Evolutionary conservation across 2,113 vertebrate species (phyloP).

Genomic region (Procavia capensis): DNA sequence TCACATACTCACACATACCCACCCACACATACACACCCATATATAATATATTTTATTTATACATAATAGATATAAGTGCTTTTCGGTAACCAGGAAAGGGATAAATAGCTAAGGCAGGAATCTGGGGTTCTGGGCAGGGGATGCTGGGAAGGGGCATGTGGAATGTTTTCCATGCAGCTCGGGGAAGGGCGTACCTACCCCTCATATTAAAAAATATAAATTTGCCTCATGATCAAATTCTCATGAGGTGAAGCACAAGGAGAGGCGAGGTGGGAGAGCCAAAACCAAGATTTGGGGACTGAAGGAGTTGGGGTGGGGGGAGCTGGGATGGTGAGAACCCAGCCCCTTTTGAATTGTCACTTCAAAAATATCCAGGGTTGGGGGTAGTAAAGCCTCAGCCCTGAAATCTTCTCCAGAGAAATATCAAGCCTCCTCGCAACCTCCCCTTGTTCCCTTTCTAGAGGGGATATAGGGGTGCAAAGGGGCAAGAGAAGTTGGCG

Average conservation of each 20-base stretch:
- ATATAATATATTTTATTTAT: constrained; percentile 85
- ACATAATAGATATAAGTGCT: constrained; percentile 83
- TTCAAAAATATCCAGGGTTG: neutral
- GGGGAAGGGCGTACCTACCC: neutral
- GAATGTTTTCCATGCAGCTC: constrained; percentile 81
- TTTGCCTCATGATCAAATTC: constrained; percentile 57
- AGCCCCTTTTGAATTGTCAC: constrained; percentile 7
- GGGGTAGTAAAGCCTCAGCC: constrained; percentile 66
- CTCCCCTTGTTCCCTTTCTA: neutral
- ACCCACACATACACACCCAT: constrained; percentile 57
- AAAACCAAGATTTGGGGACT: neutral
- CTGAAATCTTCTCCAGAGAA: constrained; percentile 58
- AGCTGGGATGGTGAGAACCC: neutral
- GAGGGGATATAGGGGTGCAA: neutral
- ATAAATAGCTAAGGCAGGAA: constrained; percentile 62
- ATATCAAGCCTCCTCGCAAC: neutral
- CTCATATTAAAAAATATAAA: constrained; percentile 69
- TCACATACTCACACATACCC: constrained; percentile 25
- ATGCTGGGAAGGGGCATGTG: constrained; percentile 12
- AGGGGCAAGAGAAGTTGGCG: constrained; percentile 69
- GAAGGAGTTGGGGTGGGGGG: neutral
- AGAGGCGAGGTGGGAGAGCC: neutral
- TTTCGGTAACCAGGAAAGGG: constrained; percentile 76
- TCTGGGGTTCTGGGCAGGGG: neutral
- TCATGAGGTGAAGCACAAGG: constrained; percentile 48